A percentile compares a stretch with the other conserved stretches of the same genome.
Evolutionary conservation across 2,888 invertebrate genomes (phyloP).

Genomic region (Heteromyza rotundicornis): DNA sequence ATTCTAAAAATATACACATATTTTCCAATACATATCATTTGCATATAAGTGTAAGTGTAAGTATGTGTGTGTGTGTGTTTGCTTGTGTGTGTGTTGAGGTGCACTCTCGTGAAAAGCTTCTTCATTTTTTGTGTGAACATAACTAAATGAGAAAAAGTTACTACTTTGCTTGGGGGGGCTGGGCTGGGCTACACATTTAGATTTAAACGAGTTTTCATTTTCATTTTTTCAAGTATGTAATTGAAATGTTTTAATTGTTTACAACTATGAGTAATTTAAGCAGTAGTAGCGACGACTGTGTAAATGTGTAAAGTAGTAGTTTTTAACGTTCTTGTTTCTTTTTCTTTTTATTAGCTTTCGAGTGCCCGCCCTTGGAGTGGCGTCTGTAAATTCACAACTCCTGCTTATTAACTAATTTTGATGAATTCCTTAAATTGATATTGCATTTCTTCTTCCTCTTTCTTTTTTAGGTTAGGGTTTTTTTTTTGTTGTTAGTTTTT

Average conservation of each 20-base stretch:
- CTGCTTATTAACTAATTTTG: neutral
- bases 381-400: neutral
- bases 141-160: too few relatives aligned
- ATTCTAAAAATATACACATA: too few relatives aligned
- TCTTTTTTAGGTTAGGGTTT: neutral
- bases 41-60: too few relatives aligned
- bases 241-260: neutral
- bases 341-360: neutral
- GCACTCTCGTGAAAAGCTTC: too few relatives aligned
- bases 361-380: neutral
- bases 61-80: too few relatives aligned
- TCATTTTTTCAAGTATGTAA: too few relatives aligned
- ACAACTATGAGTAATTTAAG: slow-evolving; percentile 4
- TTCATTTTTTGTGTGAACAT: too few relatives aligned
- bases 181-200: neutral
- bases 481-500: neutral
- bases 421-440: neutral
- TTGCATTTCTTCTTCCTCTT: neutral
- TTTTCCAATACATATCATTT: too few relatives aligned
- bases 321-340: neutral
- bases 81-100: too few relatives aligned
- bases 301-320: neutral
- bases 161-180: too few relatives aligned
- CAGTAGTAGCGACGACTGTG: too few relatives aligned
- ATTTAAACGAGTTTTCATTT: too few relatives aligned